Evolutionary conservation across 2,888 invertebrate species (phyloP), one percentile per base, ranked within the genome.

Genomic region (Dicranocentrus wangi): DNA sequence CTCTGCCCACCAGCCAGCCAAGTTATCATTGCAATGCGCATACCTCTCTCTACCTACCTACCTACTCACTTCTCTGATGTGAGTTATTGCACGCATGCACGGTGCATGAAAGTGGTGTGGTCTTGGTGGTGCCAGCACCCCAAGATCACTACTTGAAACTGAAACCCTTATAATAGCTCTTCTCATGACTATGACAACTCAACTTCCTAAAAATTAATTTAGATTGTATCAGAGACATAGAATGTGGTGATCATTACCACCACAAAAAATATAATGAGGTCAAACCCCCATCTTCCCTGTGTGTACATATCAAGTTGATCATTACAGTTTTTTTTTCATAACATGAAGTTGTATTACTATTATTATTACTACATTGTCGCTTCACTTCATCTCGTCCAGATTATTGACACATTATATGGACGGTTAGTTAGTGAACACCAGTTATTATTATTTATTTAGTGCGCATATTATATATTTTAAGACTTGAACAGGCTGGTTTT

Each of bases 191-290:
- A n/a, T n/a, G n/a, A n/a, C n/a, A n/a, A n/a, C n/a, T n/a, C 10
- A 32, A 10, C 32, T 32, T 10, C 32, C 32, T 43, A 60, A 28
- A 68, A 68, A 68, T 68, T 68, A 68, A 51, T 51, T 68, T 51
- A 68, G 68, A 68, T 51, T 15, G 8, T 68, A 51, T 68, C 51
- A 51, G 13, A 15, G 13, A 39, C 39, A 39, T 8, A 39, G 13
- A 47, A 47, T 47, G 15, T 43, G 21, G 15, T 19, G 21, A 43
- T 39, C 61, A 39, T 19, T n/a, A 61, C 8, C 61, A 19, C 23
- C 42, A 65, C 39, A 65, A 42, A 43, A 65, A 42, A 21, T 65
- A 65, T 65, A 65, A 65, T 65, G 65, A 65, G 65, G 65, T 65
- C 65, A 23, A 65, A n/a, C 25, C 23, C 3, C 43, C 23, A 42